Percentiles rank a stretch among this genome's conserved stretches.
Conservation (phyloP, 2,888 invertebrate species). For the Stenolophus ochropezus region DNA sequence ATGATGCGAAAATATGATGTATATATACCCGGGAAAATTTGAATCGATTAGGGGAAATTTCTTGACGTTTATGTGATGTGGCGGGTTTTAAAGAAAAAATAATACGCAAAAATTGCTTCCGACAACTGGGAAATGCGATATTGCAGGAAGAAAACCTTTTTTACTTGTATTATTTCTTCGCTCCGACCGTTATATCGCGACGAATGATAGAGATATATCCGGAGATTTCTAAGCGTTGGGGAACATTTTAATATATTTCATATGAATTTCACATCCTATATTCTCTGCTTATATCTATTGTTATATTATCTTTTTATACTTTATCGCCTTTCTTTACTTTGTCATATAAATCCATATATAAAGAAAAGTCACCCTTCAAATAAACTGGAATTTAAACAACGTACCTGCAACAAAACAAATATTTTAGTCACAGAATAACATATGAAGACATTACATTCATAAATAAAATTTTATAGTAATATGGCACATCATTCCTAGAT, state of each 20-base stretch:
- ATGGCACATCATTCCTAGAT: too few species aligned
- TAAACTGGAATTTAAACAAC: background rate
- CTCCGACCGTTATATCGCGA: constrained; percentile 25
- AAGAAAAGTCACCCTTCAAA: background rate
- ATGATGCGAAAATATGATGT: constrained; percentile 52
- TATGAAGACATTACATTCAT: too few species aligned
- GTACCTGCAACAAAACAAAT: background rate
- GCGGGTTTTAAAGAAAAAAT: constrained; percentile 50
- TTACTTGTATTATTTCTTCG: constrained; percentile 35
- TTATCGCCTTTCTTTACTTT: background rate
- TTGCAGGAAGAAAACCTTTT: constrained; percentile 30
- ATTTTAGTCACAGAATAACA: background rate
- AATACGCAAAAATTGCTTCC: constrained; percentile 53
- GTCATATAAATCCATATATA: background rate
- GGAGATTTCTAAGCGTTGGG: constrained; percentile 4
- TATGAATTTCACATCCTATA: constrained; percentile 21
- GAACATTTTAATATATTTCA: constrained; percentile 38
- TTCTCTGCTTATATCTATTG: constrained; percentile 29
- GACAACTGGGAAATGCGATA: constrained; percentile 50
- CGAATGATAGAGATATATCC: constrained; percentile 30
- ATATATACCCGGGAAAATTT: constrained; percentile 49
- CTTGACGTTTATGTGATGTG: constrained; percentile 57
- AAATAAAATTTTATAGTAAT: too few species aligned
- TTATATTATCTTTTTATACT: constrained; percentile 21
- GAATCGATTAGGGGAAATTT: constrained; percentile 52